Evolutionary conservation across 2,888 invertebrate species (phyloP).

Genomic region (Xiphydria camelus): DNA sequence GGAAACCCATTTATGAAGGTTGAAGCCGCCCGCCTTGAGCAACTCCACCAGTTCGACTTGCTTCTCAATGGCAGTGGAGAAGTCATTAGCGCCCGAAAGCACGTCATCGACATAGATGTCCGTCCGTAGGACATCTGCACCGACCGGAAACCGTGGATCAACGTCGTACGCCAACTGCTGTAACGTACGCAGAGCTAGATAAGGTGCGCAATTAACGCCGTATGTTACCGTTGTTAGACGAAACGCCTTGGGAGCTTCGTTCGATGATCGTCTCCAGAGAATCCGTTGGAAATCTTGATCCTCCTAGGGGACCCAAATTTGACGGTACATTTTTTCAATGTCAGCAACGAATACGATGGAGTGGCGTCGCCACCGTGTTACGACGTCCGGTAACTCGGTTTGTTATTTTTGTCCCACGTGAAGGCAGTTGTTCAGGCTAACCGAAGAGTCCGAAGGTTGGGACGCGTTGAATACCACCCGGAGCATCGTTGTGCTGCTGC

Average conservation of each 20-base stretch:
- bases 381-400: conserved; percentile 1
- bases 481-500: conserved; percentile 6
- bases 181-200: conserved; percentile 10
- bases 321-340: conserved; percentile 12
- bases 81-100: too few relatives aligned
- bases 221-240: conserved; percentile 16
- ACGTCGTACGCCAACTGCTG: too few relatives aligned
- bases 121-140: too few relatives aligned
- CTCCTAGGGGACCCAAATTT: conserved; percentile 7
- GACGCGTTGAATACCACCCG: conserved; percentile 17
- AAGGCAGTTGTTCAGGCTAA: too few relatives aligned
- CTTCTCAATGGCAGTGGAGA: conserved; percentile 14
- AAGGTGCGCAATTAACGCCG: conserved; percentile 12
- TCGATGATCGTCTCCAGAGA: conserved; percentile 11
- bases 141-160: conserved; percentile 5
- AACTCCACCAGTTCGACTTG: conserved; percentile 16
- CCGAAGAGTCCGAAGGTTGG: too few relatives aligned
- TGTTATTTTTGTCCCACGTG: conserved; percentile 15
- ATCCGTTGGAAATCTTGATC: conserved; percentile 14
- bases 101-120: too few relatives aligned
- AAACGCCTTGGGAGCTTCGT: neutral
- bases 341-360: conserved; percentile 4
- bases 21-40: conserved; percentile 21
- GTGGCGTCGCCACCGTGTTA: conserved; percentile 4
- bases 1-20: too few relatives aligned